These are phyloP conservation scores for Hetaerina titia DNA, from an alignment of 2,888 invertebrate genomes.

Conservation along the genomic window DNA sequence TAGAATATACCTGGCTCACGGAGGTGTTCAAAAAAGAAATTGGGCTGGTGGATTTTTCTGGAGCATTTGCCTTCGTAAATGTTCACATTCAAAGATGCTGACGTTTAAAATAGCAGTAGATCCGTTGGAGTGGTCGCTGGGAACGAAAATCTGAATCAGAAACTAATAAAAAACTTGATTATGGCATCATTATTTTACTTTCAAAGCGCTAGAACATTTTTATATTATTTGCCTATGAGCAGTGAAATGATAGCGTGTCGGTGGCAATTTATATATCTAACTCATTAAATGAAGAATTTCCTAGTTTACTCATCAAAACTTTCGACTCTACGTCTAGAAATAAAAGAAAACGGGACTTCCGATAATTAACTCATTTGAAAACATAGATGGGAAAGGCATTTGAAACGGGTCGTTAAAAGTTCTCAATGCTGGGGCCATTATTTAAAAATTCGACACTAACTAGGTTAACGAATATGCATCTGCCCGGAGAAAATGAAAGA, in stretches of 20 bases:
- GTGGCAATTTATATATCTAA: not conserved
- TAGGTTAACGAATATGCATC: not conserved
- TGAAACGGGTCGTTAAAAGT: slow-evolving; percentile 5
- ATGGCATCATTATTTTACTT: not conserved
- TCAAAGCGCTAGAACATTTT: not conserved
- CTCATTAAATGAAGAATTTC: not conserved
- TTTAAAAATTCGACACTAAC: not conserved
- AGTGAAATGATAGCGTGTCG: not conserved
- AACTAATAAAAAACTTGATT: not conserved
- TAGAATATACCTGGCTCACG: not conserved
- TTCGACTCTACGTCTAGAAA: not conserved
- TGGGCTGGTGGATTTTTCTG: not conserved
- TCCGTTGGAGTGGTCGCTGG: not conserved
- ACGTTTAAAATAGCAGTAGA: not conserved
- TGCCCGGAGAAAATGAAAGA: not conserved
- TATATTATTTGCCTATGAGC: not conserved
- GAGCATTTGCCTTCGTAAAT: too few relatives aligned
- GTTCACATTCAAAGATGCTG: too few relatives aligned
- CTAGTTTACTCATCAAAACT: not conserved
- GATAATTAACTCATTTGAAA: not conserved
- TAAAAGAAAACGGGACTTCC: not conserved
- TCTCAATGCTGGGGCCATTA: not conserved
- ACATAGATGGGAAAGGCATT: not conserved
- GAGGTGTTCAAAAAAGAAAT: too few relatives aligned
- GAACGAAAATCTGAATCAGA: not conserved